These are phyloP conservation scores for Ennomos fuscantarius DNA, from an alignment of 2,888 invertebrate species.

Conservation along the genomic window DNA sequence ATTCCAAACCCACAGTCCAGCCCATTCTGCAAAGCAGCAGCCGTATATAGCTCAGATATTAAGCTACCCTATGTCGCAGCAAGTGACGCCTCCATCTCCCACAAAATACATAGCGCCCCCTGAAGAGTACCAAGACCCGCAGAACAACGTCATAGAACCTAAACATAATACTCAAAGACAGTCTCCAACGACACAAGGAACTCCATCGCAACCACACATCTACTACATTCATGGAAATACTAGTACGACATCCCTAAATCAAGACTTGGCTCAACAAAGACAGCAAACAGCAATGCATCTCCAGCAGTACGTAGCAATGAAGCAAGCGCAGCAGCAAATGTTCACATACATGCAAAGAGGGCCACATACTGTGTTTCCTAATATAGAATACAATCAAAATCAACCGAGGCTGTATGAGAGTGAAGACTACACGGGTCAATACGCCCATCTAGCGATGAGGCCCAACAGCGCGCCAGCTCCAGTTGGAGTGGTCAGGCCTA, in stretches of 20 bases:
- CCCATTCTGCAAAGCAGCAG: constrained; percentile 74
- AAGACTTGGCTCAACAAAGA: constrained; percentile 73
- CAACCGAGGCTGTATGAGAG: constrained; percentile 67
- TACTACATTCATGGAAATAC: constrained; percentile 78
- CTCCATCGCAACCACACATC: constrained; percentile 65
- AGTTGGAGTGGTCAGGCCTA: constrained; percentile 66
- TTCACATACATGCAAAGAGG: constrained; percentile 74
- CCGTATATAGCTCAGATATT: constrained; percentile 81
- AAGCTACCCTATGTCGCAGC: constrained; percentile 78
- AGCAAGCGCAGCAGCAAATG: constrained; percentile 83
- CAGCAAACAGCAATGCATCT: constrained; percentile 80
- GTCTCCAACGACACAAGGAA: constrained; percentile 48
- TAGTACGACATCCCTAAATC: constrained; percentile 54
- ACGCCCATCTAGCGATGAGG: constrained; percentile 67
- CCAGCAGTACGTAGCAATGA: constrained; percentile 83
- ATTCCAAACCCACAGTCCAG: constrained; percentile 83
- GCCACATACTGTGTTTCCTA: constrained; percentile 76
- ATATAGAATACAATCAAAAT: constrained; percentile 64
- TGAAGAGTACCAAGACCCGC: constrained; percentile 79
- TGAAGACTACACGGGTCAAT: constrained; percentile 67
- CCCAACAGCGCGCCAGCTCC: constrained; percentile 75
- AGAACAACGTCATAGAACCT: constrained; percentile 65
- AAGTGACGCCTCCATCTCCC: constrained; percentile 75
- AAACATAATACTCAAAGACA: constrained; percentile 59
- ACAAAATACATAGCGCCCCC: constrained; percentile 79